Percentiles rank a stretch among this genome's conserved stretches.
These are phyloP conservation scores for Diabrotica balteata DNA, from an alignment of 2,888 invertebrate species.

Conservation along the genomic window DNA sequence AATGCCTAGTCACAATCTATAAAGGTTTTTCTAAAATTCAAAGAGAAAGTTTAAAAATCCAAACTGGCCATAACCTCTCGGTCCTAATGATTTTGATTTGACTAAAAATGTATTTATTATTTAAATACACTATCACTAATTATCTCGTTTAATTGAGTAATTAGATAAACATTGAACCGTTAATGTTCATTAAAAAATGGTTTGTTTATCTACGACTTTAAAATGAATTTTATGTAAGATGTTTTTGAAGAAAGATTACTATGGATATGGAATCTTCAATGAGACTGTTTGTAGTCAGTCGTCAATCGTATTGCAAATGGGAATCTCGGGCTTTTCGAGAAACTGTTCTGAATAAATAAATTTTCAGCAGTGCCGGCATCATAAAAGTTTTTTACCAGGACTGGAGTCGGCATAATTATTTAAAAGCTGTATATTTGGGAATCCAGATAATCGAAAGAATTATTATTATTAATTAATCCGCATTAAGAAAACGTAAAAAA, in stretches of 20 bases:
- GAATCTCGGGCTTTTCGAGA: background rate
- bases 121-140: constrained; percentile 2
- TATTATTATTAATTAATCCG: too few species aligned
- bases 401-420: background rate
- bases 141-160: constrained; percentile 12
- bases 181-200: constrained; percentile 1
- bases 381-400: background rate
- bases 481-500: too few species aligned
- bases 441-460: too few species aligned
- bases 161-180: constrained; percentile 8
- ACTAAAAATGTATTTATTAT: background rate
- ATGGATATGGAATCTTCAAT: background rate
- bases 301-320: background rate
- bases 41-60: background rate
- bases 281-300: background rate
- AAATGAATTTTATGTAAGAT: background rate
- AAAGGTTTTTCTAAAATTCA: too few species aligned
- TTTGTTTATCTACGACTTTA: constrained; percentile 5
- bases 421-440: too few species aligned
- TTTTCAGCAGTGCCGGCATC: background rate
- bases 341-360: background rate
- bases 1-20: background rate
- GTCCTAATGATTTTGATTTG: background rate
- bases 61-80: constrained; percentile 8
- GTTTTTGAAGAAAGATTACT: constrained; percentile 2